These are phyloP conservation scores for Sebastes cheni DNA, from an alignment of 2,797 vertebrate species.

Conservation along the genomic window DNA sequence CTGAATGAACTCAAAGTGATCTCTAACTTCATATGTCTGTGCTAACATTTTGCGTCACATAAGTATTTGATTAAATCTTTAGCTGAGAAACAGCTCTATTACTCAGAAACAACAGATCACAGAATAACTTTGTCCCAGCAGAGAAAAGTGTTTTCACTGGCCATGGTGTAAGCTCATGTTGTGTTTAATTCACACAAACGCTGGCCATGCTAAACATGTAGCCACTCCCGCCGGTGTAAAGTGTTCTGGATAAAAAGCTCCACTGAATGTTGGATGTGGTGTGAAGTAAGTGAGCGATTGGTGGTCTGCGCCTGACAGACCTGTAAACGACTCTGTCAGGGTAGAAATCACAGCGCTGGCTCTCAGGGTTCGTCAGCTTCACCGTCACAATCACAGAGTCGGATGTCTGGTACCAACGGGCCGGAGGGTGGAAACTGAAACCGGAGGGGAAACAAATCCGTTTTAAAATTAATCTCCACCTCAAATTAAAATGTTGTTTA, in stretches of 20 bases:
- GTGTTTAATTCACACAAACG: background rate
- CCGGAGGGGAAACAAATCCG: background rate
- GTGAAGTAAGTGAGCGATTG: background rate
- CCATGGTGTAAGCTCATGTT: background rate
- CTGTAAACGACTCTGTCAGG: constrained; percentile 77
- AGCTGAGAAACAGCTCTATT: background rate
- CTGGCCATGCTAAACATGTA: constrained; percentile 40
- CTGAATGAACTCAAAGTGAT: background rate
- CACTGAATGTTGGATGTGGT: background rate
- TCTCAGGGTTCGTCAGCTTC: constrained; percentile 72
- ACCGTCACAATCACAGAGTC: constrained; percentile 58
- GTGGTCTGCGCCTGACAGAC: constrained; percentile 51
- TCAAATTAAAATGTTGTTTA: no score
- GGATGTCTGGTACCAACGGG: constrained; percentile 77
- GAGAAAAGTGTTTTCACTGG: background rate
- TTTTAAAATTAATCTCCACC: background rate
- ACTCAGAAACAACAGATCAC: background rate
- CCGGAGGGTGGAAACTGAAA: constrained; percentile 77
- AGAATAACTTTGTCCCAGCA: background rate
- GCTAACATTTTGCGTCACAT: background rate
- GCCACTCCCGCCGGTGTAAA: constrained; percentile 44
- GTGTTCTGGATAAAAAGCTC: background rate
- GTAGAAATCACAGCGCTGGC: constrained; percentile 76
- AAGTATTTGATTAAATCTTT: background rate
- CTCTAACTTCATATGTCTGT: background rate